Conservation (phyloP, 2,797 vertebrate species). For the Ciconia nigra region DNA sequence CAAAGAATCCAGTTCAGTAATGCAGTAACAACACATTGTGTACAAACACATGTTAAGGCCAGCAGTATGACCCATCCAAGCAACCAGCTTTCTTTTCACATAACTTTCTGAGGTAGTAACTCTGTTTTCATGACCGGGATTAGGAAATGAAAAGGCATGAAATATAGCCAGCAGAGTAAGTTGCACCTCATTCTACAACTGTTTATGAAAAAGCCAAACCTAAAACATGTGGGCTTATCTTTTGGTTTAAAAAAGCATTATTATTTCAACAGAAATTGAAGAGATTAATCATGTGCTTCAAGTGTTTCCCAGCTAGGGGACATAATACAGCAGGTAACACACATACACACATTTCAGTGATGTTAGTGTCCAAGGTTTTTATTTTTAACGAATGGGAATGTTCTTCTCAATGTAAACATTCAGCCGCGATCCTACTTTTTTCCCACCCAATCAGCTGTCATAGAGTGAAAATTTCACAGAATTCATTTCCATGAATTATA, state of each 20-base stretch:
- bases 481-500: constrained; percentile 20
- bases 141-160: neutral
- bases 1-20: neutral
- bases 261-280: neutral
- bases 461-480: neutral
- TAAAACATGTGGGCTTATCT: neutral
- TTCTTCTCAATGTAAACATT: constrained; percentile 10
- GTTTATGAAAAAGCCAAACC: neutral
- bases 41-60: neutral
- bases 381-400: constrained; percentile 13
- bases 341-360: neutral
- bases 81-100: neutral
- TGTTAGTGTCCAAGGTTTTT: neutral
- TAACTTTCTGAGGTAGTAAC: neutral
- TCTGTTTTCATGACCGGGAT: neutral
- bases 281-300: neutral
- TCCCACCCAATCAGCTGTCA: constrained; percentile 25
- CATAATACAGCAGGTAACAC: neutral
- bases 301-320: neutral
- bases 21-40: neutral
- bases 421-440: neutral
- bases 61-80: neutral
- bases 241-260: neutral
- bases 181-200: neutral
- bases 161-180: neutral